These are phyloP conservation scores for Strongylocentrotus purpuratus DNA, from an alignment of 35 echinoderm and acorn worm genomes.

Conservation along the genomic window DNA sequence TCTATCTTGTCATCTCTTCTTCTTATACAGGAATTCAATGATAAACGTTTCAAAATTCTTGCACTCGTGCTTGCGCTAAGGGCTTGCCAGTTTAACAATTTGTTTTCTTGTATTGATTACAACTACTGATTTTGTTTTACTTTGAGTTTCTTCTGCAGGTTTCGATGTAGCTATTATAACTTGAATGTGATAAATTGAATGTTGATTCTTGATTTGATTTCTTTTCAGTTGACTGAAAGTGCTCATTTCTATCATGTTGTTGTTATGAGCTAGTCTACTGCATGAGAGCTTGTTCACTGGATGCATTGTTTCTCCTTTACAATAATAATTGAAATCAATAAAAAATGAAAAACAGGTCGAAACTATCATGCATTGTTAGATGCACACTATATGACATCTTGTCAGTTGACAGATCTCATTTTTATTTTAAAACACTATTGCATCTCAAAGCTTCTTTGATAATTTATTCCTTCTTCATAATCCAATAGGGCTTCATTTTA, in stretches of 20 bases:
- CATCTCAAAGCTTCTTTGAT: neutral
- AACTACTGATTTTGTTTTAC: neutral
- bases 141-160: neutral
- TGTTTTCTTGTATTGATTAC: neutral
- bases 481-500: neutral
- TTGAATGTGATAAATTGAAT: neutral
- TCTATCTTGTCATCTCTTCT: neutral
- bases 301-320: neutral
- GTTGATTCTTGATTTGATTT: neutral
- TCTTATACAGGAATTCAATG: neutral
- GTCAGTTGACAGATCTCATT: neutral
- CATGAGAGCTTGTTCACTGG: neutral
- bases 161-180: neutral
- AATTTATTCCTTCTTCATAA: neutral
- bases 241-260: neutral
- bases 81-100: neutral
- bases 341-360: neutral
- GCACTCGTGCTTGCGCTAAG: neutral
- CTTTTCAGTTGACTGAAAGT: neutral
- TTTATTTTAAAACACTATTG: neutral
- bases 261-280: neutral
- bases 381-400: neutral
- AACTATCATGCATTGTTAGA: neutral
- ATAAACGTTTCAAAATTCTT: neutral
- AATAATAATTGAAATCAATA: neutral